Percentiles rank a stretch among this genome's conserved stretches.
These are phyloP conservation scores for Calypte anna DNA, from an alignment of 2,113 vertebrate genomes.

Conservation along the genomic window DNA sequence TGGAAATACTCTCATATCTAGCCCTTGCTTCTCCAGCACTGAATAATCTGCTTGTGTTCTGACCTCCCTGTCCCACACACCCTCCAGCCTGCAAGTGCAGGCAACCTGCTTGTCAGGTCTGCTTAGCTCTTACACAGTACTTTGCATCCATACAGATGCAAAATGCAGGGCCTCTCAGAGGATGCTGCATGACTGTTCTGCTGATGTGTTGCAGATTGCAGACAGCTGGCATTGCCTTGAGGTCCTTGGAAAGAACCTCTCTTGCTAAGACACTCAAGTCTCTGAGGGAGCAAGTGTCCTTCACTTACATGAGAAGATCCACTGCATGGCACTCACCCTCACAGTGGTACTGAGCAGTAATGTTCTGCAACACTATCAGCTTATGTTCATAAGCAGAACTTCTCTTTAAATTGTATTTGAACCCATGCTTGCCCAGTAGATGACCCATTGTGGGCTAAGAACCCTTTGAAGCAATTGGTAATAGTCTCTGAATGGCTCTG, in stretches of 20 bases:
- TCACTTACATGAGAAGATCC: not conserved
- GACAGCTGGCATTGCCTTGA: not conserved
- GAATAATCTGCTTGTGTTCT: fast-evolving
- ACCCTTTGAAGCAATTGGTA: fast-evolving
- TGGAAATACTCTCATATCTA: not conserved
- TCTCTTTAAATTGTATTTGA: not conserved
- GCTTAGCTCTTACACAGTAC: not conserved
- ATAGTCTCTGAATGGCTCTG: not conserved
- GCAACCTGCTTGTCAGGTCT: not conserved
- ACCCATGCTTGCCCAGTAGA: not conserved
- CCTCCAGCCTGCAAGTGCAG: not conserved
- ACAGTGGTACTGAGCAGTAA: not conserved
- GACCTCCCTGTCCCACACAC: not conserved
- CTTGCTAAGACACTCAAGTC: not conserved
- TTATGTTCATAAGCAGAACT: not conserved
- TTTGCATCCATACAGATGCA: not conserved
- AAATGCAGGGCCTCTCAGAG: not conserved
- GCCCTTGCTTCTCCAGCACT: not conserved
- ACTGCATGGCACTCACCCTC: not conserved
- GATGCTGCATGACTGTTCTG: not conserved
- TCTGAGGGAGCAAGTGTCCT: not conserved
- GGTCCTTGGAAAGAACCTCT: not conserved
- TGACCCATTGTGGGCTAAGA: not conserved
- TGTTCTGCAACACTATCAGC: not conserved
- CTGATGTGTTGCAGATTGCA: not conserved